Evolutionary conservation across 1,140 invertebrate genomes (phyloP).

Genomic region (Pseudomyrmex cubaensis): DNA sequence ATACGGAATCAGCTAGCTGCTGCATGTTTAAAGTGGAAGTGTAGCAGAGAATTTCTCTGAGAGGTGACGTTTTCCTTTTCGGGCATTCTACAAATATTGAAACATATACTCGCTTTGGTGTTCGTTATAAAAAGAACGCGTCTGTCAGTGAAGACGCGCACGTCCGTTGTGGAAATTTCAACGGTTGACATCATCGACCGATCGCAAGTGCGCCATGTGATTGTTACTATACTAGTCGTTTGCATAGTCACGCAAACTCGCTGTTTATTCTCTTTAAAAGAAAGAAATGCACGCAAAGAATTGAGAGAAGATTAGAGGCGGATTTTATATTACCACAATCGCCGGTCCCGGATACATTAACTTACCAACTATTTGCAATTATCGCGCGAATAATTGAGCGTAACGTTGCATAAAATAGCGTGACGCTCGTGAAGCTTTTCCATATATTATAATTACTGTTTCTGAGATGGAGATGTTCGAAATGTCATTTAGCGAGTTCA

Average conservation of each 20-base stretch:
- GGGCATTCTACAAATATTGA: constrained; percentile 79
- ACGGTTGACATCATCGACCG: constrained; percentile 72
- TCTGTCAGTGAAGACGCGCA: not conserved
- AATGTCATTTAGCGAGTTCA: constrained; percentile 16
- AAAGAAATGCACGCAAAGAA: constrained; percentile 23
- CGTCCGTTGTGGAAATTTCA: constrained; percentile 5
- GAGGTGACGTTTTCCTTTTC: constrained; percentile 76
- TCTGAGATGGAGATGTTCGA: constrained; percentile 19
- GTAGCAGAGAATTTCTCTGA: constrained; percentile 82
- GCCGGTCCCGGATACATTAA: constrained; percentile 26
- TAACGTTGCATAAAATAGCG: constrained; percentile 14
- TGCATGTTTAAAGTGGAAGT: constrained; percentile 75
- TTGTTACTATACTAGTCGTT: constrained; percentile 72
- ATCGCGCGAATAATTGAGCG: constrained; percentile 27
- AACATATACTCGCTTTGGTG: not conserved
- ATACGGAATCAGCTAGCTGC: constrained; percentile 76
- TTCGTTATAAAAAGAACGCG: not conserved
- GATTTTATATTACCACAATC: constrained; percentile 55
- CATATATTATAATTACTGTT: constrained; percentile 11
- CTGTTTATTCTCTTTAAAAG: constrained; percentile 37
- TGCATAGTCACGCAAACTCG: constrained; percentile 67
- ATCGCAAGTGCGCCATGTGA: constrained; percentile 58
- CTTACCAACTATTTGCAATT: constrained; percentile 14
- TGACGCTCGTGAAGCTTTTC: not conserved
- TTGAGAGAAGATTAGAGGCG: constrained; percentile 31